Evolutionary conservation across 2,113 vertebrate species (phyloP).

Genomic region (Xiphias gladius): DNA sequence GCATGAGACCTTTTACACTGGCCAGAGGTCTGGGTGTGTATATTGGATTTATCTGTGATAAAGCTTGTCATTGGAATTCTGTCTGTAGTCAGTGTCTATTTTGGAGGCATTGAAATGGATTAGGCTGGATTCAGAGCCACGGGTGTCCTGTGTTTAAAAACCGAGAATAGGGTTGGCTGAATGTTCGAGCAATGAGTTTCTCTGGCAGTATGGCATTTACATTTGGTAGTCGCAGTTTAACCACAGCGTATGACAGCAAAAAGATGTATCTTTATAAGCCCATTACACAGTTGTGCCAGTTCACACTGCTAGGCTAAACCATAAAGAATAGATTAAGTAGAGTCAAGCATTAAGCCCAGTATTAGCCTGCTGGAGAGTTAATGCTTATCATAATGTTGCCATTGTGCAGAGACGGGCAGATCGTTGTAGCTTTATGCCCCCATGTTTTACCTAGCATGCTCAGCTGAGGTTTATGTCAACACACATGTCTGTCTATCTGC

Average conservation of each 20-base stretch:
- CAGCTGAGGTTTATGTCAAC: conserved; percentile 67
- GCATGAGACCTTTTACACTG: conserved; percentile 41
- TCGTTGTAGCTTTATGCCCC: conserved; percentile 61
- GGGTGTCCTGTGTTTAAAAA: conserved; percentile 18
- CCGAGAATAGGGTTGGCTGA: conserved; percentile 26
- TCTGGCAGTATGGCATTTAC: background rate
- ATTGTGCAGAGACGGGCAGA: conserved; percentile 67
- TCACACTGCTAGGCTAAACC: conserved; percentile 60
- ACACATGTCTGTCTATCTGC: conserved; percentile 46
- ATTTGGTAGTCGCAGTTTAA: conserved; percentile 15
- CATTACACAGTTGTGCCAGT: conserved; percentile 50
- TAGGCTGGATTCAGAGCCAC: conserved; percentile 30
- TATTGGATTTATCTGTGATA: conserved; percentile 19
- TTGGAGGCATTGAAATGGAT: conserved; percentile 53
- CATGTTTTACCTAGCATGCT: conserved; percentile 57
- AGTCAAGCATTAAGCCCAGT: conserved; percentile 61
- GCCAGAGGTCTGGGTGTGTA: conserved; percentile 30
- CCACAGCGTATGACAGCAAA: conserved; percentile 20
- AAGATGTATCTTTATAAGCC: conserved; percentile 49
- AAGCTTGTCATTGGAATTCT: conserved; percentile 44
- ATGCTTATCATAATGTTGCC: conserved; percentile 51
- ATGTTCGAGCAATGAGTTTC: background rate
- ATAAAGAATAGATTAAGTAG: conserved; percentile 68
- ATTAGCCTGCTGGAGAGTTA: conserved; percentile 53
- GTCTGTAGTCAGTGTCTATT: conserved; percentile 32